These are phyloP conservation scores for Pogonophryne albipinna DNA, from an alignment of 2,797 vertebrate genomes.

Conservation along the genomic window DNA sequence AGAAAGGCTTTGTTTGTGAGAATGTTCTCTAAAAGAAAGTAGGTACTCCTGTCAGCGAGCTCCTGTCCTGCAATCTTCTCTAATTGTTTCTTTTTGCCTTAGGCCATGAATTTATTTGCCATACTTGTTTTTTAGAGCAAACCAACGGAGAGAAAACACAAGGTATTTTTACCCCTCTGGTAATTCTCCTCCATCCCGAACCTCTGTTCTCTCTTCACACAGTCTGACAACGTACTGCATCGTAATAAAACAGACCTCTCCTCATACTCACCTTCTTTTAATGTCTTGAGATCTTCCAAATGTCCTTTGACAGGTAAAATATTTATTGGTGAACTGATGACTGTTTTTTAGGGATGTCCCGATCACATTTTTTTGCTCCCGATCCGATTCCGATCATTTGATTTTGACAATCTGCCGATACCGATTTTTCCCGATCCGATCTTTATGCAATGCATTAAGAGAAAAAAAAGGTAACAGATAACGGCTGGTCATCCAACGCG, in stretches of 20 bases:
- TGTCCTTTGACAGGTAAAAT: not conserved
- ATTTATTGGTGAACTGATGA: not conserved
- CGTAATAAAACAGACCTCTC: slow-evolving; percentile 18
- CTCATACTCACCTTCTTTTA: slow-evolving; percentile 13
- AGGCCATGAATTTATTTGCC: slow-evolving; percentile 26
- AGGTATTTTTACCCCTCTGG: slow-evolving; percentile 22
- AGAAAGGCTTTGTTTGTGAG: slow-evolving; percentile 57
- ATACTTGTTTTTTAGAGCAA: slow-evolving; percentile 15
- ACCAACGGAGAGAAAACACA: slow-evolving; percentile 34
- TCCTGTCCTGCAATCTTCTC: slow-evolving; percentile 54
- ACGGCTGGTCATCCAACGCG: too few species aligned
- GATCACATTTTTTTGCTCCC: too few species aligned
- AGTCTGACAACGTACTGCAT: not conserved
- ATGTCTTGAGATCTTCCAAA: slow-evolving; percentile 16
- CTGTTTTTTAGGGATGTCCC: too few species aligned
- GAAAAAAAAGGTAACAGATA: too few species aligned
- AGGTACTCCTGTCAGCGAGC: slow-evolving; percentile 28
- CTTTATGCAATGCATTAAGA: too few species aligned
- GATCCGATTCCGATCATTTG: too few species aligned
- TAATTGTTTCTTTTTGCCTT: slow-evolving; percentile 52
- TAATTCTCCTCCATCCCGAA: slow-evolving; percentile 25
- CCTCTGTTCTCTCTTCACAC: slow-evolving; percentile 7
- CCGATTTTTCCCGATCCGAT: too few species aligned
- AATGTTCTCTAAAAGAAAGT: slow-evolving; percentile 47
- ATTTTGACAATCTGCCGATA: too few species aligned